Percentiles rank a stretch among this genome's conserved stretches.
phyloP scores from a whole-genome alignment of 2,888 invertebrate genomes.

The Thereva unica region DNA sequence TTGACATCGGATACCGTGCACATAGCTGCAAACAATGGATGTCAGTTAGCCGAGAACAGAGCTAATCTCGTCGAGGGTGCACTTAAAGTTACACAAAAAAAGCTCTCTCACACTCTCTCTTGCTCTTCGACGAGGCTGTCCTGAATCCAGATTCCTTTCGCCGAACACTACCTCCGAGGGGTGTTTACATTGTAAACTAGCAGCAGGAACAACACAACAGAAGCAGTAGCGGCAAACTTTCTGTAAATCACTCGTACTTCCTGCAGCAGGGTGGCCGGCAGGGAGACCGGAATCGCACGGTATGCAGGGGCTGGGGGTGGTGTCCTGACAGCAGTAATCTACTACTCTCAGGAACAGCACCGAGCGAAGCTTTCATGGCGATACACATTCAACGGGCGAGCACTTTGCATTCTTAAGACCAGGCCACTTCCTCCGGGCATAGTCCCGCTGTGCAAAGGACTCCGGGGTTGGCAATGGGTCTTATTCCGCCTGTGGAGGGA shows the following conservation, averaged over 20 bases:
- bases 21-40: conserved; percentile 19
- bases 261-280: neutral
- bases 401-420: conserved; percentile 19
- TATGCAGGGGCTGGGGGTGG: neutral
- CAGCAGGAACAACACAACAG: conserved; percentile 2
- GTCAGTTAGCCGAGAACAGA: conserved; percentile 21
- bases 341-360: conserved; percentile 8
- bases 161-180: conserved; percentile 5
- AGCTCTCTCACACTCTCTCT: neutral
- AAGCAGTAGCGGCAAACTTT: conserved; percentile 5
- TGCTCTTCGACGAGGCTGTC: neutral
- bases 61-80: conserved; percentile 21
- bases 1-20: conserved; percentile 17
- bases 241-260: conserved; percentile 20
- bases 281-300: too few relatives aligned
- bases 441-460: conserved; percentile 8
- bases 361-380: conserved; percentile 13
- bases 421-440: conserved; percentile 10
- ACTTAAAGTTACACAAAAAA: conserved; percentile 10
- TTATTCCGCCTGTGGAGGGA: too few relatives aligned
- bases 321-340: conserved; percentile 12
- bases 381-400: conserved; percentile 10
- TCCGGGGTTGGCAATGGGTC: neutral
- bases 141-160: neutral
- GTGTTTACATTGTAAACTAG: neutral